phyloP scores from a whole-genome alignment of 2,113 vertebrate species.

The Manacus vitellinus region DNA sequence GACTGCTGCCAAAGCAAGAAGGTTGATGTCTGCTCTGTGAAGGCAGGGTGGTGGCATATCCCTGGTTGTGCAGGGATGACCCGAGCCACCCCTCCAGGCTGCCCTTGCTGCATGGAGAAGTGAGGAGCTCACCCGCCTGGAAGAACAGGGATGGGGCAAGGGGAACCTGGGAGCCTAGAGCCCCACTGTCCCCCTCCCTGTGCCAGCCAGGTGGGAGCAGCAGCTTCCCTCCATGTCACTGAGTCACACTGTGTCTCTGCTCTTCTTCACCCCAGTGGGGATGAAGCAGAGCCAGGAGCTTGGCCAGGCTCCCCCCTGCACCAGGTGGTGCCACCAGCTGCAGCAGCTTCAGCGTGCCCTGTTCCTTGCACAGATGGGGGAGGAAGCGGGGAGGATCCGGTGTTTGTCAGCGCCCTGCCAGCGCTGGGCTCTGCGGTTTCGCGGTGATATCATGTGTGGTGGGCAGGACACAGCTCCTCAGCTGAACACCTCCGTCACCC shows the following conservation, averaged over 20 bases:
- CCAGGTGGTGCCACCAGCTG: conserved; percentile 1
- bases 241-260: accelerated
- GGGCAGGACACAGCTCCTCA: accelerated
- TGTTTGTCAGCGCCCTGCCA: accelerated
- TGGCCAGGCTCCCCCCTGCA: not conserved
- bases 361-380: not conserved
- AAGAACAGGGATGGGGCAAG: not conserved
- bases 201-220: not conserved
- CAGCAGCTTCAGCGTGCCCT: not conserved
- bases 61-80: not conserved
- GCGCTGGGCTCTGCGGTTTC: accelerated
- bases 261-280: not conserved
- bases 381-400: accelerated
- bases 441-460: not conserved
- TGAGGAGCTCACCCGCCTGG: accelerated
- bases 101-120: not conserved
- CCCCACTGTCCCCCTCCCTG: accelerated
- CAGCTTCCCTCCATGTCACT: not conserved
- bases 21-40: not conserved
- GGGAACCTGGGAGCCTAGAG: accelerated
- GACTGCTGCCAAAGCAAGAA: not conserved
- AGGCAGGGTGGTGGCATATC: not conserved
- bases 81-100: not conserved
- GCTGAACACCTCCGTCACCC: not conserved
- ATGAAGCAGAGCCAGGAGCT: accelerated